Conservation (phyloP, 2,797 vertebrate genomes). For the Anisognathus igniventris region DNA sequence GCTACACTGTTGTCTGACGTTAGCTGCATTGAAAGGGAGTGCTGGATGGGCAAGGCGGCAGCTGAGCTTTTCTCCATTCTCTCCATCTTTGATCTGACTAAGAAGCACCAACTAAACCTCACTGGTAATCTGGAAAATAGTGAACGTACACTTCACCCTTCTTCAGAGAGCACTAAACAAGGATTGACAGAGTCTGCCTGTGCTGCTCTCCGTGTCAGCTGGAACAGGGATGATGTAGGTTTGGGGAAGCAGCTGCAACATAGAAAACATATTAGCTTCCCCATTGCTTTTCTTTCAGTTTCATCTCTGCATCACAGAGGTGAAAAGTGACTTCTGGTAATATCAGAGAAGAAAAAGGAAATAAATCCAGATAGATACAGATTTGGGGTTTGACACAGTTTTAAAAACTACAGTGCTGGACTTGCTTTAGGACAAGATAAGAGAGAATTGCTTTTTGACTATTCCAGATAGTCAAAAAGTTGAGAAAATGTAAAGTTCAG, state of each 20-base stretch:
- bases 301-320: neutral
- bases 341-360: neutral
- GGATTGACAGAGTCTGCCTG: neutral
- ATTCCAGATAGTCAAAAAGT: neutral
- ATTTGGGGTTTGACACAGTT: neutral
- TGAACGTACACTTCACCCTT: neutral
- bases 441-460: neutral
- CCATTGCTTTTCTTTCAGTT: neutral
- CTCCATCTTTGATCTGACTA: neutral
- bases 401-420: neutral
- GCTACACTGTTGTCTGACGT: neutral
- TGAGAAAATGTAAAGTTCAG: neutral
- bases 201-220: neutral
- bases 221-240: neutral
- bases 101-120: neutral
- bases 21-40: neutral
- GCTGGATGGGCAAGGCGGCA: slow-evolving; percentile 4
- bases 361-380: neutral
- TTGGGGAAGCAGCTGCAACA: neutral
- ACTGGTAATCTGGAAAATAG: neutral
- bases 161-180: neutral
- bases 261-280: neutral
- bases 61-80: neutral
- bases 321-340: neutral
- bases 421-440: neutral